Base-by-base conservation (phyloP, 2,888 invertebrate genomes). In the Nomada goodeniana region DNA sequence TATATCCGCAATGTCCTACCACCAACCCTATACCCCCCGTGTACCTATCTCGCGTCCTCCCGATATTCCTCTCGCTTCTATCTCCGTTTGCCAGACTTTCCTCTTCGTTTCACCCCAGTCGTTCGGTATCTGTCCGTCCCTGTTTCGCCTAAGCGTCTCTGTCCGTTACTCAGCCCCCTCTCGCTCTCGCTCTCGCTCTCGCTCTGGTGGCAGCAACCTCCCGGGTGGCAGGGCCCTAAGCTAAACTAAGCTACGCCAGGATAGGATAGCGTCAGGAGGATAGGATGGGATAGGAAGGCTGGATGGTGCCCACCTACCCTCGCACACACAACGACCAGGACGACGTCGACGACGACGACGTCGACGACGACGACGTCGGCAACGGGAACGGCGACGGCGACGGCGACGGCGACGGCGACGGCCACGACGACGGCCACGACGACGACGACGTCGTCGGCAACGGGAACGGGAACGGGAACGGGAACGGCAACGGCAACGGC, bases 1-100 rank as follows among this genome's bases (percentile, higher is more conserved):
- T 93, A 91, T 91, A 92, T 93, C 93, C 91, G 93, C 93, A 93
- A 92, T 93, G 93, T 93, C 92, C 93, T 93, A 92, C 90, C 91
- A 91, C 89, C 91, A 87, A 91, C 89, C 89, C 89, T 90, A 86
- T 84, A 89, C 87, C 83, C 86, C 87, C 83, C 86, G 76, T 76
- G 65, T 70, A 60, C 59, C 87, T 82, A 82, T 84, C 83, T 36
- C 73, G 76, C 71, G 69, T 87, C 77, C 82, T 80, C 79, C 80
- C 15, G 47, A 47, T 15, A 15, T 47, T 13, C 47, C 63, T 63
- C 57, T 57, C n/a, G 20, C 57, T 5, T 15, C 57, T 60, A 52
- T 82, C 84, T 71, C 68, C 72, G 79, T 80, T 80, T 59, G 55
- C 55, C 83, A 65, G 47, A 2, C 20, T 76, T 64, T 65, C 55